phyloP scores from a whole-genome alignment of 2,888 invertebrate species.

The Cetonia aurata region DNA sequence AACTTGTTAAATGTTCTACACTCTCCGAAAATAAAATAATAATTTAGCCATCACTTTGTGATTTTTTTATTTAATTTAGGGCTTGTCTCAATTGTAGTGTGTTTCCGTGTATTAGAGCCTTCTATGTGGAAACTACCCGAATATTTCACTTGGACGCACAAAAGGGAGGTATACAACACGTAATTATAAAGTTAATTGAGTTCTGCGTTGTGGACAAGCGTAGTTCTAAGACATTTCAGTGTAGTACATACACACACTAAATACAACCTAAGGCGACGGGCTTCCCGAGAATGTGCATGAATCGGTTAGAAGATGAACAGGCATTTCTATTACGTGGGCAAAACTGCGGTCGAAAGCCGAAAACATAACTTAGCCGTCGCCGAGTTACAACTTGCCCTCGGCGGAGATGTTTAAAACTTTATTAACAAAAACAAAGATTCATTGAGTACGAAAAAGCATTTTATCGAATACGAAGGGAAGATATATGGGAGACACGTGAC shows the following conservation, averaged over 20 bases:
- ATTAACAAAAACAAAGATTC: too few relatives aligned
- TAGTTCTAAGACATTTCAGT: slow-evolving; percentile 8
- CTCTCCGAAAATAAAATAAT: too few relatives aligned
- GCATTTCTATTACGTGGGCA: slow-evolving; percentile 29
- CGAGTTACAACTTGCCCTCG: slow-evolving; percentile 31
- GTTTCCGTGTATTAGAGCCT: background rate
- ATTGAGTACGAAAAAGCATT: too few relatives aligned
- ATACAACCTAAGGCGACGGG: slow-evolving; percentile 1
- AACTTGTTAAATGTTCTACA: too few relatives aligned
- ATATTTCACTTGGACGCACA: background rate
- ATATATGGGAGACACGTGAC: too few relatives aligned
- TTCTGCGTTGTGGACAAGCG: slow-evolving; percentile 23
- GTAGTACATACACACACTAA: slow-evolving; percentile 12
- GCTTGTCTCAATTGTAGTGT: background rate
- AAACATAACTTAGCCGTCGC: slow-evolving; percentile 38
- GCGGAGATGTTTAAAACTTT: background rate
- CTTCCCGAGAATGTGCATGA: slow-evolving; percentile 19
- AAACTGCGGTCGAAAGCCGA: slow-evolving; percentile 35
- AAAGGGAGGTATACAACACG: background rate
- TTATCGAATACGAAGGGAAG: too few relatives aligned
- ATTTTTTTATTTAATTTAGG: too few relatives aligned
- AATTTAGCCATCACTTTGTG: too few relatives aligned
- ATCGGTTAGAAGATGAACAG: slow-evolving; percentile 34
- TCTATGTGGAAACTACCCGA: background rate
- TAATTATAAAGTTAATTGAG: slow-evolving; percentile 40